A percentile compares a stretch with the other conserved stretches of the same genome.
Conservation (phyloP, 2,888 invertebrate species). For the Anodontia alba region DNA sequence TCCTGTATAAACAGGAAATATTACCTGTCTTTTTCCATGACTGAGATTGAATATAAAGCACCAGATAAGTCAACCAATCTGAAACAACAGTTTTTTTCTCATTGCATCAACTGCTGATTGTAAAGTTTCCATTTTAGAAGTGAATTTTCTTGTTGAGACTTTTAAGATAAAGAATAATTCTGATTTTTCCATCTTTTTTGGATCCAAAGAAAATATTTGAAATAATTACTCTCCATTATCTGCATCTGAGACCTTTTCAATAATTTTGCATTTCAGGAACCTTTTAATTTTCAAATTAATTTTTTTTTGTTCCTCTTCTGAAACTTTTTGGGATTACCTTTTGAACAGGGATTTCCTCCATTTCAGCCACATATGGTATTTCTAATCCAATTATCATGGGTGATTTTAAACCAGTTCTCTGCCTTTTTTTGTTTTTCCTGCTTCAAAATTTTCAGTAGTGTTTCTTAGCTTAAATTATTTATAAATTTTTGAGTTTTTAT, state of each 20-base stretch:
- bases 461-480: no score
- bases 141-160: conserved; percentile 5
- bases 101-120: conserved; percentile 18
- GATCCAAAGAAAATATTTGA: conserved; percentile 30
- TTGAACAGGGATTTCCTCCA: conserved; percentile 1
- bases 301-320: neutral
- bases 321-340: neutral
- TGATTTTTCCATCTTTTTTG: conserved; percentile 16
- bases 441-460: neutral
- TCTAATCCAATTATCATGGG: no score
- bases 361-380: conserved; percentile 20
- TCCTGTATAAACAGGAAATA: conserved; percentile 22
- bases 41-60: conserved; percentile 25
- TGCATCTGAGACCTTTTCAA: conserved; percentile 11
- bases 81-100: conserved; percentile 14
- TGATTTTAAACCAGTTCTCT: conserved; percentile 4
- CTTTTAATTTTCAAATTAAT: conserved; percentile 15
- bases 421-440: conserved; percentile 33
- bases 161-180: conserved; percentile 5
- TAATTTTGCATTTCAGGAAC: conserved; percentile 23
- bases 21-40: conserved; percentile 11
- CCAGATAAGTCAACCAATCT: conserved; percentile 20
- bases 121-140: conserved; percentile 38
- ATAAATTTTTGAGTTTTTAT: neutral
- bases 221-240: conserved; percentile 18